A percentile compares a stretch with the other conserved stretches of the same genome.
These are phyloP conservation scores for Sialia sialis DNA, from an alignment of 2,113 vertebrate genomes.

Conservation along the genomic window DNA sequence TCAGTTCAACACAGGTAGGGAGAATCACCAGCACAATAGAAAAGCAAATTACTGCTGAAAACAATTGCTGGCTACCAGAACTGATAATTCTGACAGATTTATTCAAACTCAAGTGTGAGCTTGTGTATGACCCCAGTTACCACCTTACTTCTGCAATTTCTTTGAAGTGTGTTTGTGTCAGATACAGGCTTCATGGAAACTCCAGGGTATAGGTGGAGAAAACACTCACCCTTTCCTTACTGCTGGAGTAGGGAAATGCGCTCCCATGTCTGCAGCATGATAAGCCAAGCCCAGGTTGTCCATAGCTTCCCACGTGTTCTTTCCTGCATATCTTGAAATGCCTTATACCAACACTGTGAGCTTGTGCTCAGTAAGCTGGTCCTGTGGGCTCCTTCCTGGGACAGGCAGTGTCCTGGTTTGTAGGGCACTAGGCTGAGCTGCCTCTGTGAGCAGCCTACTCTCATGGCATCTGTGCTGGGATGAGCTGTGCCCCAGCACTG, in stretches of 20 bases:
- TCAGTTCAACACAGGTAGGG: background rate
- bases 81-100: background rate
- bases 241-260: background rate
- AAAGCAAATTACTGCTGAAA: background rate
- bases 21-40: background rate
- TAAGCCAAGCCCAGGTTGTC: background rate
- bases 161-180: background rate
- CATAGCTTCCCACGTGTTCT: background rate
- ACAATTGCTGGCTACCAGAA: background rate
- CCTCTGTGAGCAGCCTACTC: background rate
- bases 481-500: background rate
- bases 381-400: background rate
- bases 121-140: background rate
- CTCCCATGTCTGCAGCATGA: accelerated
- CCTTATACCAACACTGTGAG: background rate
- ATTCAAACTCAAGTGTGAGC: background rate
- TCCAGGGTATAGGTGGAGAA: background rate
- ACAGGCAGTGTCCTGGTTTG: background rate
- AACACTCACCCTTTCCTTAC: background rate
- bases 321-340: background rate
- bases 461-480: background rate
- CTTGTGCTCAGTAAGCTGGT: background rate
- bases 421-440: background rate
- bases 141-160: background rate
- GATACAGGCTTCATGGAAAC: background rate